phyloP scores from a whole-genome alignment of 2,888 invertebrate genomes.

The Zaprionus obscuricornis region DNA sequence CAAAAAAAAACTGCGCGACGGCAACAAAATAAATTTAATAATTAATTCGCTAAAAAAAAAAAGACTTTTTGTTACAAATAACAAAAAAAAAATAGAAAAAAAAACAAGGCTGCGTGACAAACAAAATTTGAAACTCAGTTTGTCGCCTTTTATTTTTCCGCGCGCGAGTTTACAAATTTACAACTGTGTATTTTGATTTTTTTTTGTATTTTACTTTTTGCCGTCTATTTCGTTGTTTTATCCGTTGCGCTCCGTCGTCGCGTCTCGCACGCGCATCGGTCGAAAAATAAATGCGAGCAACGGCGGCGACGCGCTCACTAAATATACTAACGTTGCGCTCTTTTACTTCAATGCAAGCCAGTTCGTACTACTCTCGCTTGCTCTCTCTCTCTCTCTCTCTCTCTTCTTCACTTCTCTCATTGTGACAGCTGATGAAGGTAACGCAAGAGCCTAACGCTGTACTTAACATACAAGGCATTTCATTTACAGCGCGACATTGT shows the following conservation, averaged over 20 bases:
- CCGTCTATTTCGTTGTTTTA: conserved; percentile 28
- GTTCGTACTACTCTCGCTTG: neutral
- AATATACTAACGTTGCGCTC: no score
- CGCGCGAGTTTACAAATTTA: conserved; percentile 46
- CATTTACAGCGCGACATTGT: conserved; percentile 15
- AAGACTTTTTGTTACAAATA: no score
- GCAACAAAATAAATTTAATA: conserved; percentile 3
- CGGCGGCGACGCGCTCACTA: conserved; percentile 44
- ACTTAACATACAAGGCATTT: no score
- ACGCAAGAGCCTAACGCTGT: conserved; percentile 19
- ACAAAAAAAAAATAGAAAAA: neutral
- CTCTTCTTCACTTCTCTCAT: conserved; percentile 13
- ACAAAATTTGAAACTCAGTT: conserved; percentile 22
- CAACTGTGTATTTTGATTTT: conserved; percentile 23
- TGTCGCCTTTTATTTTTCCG: conserved; percentile 30
- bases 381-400: conserved; percentile 9
- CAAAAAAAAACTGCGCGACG: conserved; percentile 11
- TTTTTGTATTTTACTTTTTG: conserved; percentile 18
- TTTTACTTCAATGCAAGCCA: no score
- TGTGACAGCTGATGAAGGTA: conserved; percentile 38
- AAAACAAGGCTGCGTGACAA: no score
- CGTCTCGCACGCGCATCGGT: conserved; percentile 51
- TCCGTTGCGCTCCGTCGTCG: conserved; percentile 46
- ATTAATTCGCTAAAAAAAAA: conserved; percentile 1
- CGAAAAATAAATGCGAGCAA: conserved; percentile 58